Evolutionary conservation across 2,113 vertebrate genomes (phyloP), one percentile per base, ranked within the genome.

Genomic region (Oreotrochilus melanogaster): DNA sequence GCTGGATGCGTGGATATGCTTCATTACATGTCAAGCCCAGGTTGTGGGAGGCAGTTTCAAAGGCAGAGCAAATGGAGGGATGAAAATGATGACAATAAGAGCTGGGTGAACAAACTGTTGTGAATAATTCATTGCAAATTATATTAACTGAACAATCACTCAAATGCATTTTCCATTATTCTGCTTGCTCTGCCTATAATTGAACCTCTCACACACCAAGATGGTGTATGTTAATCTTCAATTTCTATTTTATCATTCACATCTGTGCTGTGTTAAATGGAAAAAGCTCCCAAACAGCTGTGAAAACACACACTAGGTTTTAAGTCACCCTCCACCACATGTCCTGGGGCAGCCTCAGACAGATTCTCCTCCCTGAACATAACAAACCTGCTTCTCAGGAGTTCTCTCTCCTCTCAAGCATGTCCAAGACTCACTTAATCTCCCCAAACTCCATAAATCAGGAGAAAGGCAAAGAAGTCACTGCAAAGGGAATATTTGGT

Each of bases 41-140:
- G 45, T 53, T 67, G 94, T 88, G 90, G 93, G 90, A 94, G 92
- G 95, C 82, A 6, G 47, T 30, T 95, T 57, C 69, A 33, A 93
- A 51, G 0, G 27, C 89, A 56, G 1, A 61, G 61, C 80, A 56
- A 91, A 84, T 57, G 94, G 81, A 90, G 79, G 88, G 71, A 86
- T 15, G 76, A 66, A 80, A 96, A 78, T 1, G 7, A 92, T 93
- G 61, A 93, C 90, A 95, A 69, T 92, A 65, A 88, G 93, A 96
- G 88, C 79, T 28, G 61, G 79, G 79, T 65, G 93, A 96, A 78
- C 95, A 96, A 95, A 95, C 30, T 61, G 87, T 79, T 93, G 90
- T 94, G 95, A 97, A 96, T 97, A 95, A 97, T 96, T 97, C 95
- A 96, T 93, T 23, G 65, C 88, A 88, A 94, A 94, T 93, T 88